Evolutionary conservation across 1,140 invertebrate genomes (phyloP), one percentile per base, ranked within the genome.

Genomic region (Solenopsis fugax): DNA sequence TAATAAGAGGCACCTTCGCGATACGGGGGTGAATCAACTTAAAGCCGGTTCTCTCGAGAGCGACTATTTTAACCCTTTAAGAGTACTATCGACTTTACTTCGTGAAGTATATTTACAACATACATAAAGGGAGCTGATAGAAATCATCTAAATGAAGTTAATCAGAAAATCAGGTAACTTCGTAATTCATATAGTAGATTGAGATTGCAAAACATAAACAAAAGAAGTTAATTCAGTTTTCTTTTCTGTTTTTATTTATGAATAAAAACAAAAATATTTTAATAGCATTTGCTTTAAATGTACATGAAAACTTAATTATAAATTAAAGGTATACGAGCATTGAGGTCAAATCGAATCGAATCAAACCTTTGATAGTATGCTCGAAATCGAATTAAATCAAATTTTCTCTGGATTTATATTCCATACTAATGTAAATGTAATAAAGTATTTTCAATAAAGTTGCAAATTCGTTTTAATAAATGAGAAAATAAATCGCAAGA

Each of bases 1-100:
- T 86, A 86, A 86, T 80, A 86, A 86, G 64, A 69, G 64, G 60
- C 58, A 78, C 21, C 73, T 64, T 67, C 34, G 73, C 58, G 73
- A 65, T 65, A 85, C 73, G 60, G 56, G 56, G 60, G 21, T 78
- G 73, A 85, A 65, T 85, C 82, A 85, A 64, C 73, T 85, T 77
- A 48, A 2, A 29, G 4, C 58, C 37, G 29, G 73, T 9, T 45
- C 18, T 6, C 41, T 48, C 41, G 45, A 73, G 41, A 48, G 18
- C 5, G 41, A 73, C 54, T 72, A 73, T 54, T 62, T 84, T 84
- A 60, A 84, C 69, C 18, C 41, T 84, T 84, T 24, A 84, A 73
- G 41, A 48, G 45, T 60, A n/a, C 65, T 60, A 60, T 75, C 24
- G 29, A 62, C 69, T 48, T 75, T 60, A 60, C 41, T 48, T 73